Conservation (phyloP, 1,140 invertebrate species). For the Drosophila pallidifrons region DNA sequence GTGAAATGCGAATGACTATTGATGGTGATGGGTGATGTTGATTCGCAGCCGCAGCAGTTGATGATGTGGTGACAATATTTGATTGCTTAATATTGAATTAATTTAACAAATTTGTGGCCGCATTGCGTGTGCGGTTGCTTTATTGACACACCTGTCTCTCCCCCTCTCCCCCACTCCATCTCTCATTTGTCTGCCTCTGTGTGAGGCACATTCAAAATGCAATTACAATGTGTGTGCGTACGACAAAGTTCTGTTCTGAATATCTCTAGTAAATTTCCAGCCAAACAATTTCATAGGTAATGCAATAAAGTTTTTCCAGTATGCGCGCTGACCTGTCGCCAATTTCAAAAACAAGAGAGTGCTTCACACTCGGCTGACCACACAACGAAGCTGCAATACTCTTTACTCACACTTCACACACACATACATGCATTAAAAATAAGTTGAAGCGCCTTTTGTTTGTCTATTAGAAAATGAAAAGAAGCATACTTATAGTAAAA, state of each 20-base stretch:
- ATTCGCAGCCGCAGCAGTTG: slow-evolving; percentile 64
- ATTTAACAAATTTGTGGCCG: slow-evolving; percentile 75
- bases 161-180: too few relatives aligned
- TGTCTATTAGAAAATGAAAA: slow-evolving; percentile 15
- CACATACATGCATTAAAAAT: not conserved
- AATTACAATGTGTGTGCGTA: slow-evolving; percentile 55
- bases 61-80: slow-evolving; percentile 81
- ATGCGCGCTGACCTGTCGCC: slow-evolving; percentile 71
- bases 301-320: slow-evolving; percentile 50
- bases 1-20: slow-evolving; percentile 18
- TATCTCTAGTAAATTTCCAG: slow-evolving; percentile 38
- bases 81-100: slow-evolving; percentile 82
- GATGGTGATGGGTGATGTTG: slow-evolving; percentile 52
- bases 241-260: slow-evolving; percentile 36
- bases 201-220: slow-evolving; percentile 60
- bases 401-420: not conserved
- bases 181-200: not conserved
- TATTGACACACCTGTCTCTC: slow-evolving; percentile 13
- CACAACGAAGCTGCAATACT: slow-evolving; percentile 17
- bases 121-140: slow-evolving; percentile 48
- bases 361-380: not conserved
- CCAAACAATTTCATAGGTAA: slow-evolving; percentile 61
- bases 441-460: not conserved
- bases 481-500: not conserved
- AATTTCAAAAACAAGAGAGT: slow-evolving; percentile 31